Base-by-base conservation (phyloP, 2,797 vertebrate species). In the Cynopterus sphinx region DNA sequence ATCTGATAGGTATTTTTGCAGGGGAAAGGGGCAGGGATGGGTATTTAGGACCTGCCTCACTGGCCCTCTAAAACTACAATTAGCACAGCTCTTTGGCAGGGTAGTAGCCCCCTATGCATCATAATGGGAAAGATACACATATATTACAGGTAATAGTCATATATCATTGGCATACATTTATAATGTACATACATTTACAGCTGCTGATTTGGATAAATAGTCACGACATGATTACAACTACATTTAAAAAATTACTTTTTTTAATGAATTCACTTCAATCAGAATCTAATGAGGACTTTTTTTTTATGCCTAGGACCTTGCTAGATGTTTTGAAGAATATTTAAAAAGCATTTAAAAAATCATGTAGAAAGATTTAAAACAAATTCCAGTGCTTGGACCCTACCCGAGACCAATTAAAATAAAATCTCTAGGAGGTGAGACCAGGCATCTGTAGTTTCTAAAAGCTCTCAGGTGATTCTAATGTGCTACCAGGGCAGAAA, bases 21-120 rank as follows among this genome's bases (percentile, higher is more conserved):
- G 9, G 10, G 26, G 9, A 4, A 5, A 28, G 26, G 16, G 9
- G 46, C 46, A 15, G 46, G 7, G 12, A 51, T 21, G n/a, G 26
- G 78, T 82, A 36, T 81, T 61, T 61, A 79, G 31, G 21, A 84
- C 55, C 78, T 79, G 16, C 2, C 82, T 39, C 13, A 83, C 21
- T 43, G 46, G 39, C 24, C 53, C 19, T 91, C 78, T 88, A 68
- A 93, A 84, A 91, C 84, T 85, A 63, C 13, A 95, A 85, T 49
- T 59, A 91, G 19, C n/a, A 46, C 7, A 63, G 12, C 13, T 83
- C 73, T 84, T 49, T 13, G 31, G 24, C 26, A 88, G 67, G 26
- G 22, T 63, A 39, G 74, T 73, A 88, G 24, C 57, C 17, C 36
- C n/a, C 19, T 46, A 81, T 92, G 19, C 92, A 39, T 86, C 59